A percentile compares a stretch with the other conserved stretches of the same genome.
phyloP scores from a whole-genome alignment of 2,888 invertebrate species.

The Oxytorus armatus region DNA sequence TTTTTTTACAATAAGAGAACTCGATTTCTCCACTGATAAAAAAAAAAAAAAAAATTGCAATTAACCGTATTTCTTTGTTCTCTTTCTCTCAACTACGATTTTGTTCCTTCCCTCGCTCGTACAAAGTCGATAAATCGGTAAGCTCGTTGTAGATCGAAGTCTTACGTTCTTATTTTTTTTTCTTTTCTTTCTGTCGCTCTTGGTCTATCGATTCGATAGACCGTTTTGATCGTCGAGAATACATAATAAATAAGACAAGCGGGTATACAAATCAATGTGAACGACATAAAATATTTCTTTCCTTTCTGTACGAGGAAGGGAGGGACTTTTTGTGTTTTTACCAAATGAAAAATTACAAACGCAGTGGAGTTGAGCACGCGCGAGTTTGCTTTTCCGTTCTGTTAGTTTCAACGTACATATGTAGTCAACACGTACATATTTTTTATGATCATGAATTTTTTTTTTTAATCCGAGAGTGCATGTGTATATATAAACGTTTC shows the following conservation, averaged over 20 bases:
- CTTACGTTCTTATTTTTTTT: constrained; percentile 6
- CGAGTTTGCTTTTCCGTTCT: no score
- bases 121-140: constrained; percentile 54
- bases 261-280: no score
- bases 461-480: constrained; percentile 71
- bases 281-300: no score
- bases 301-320: constrained; percentile 13
- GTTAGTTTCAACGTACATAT: no score
- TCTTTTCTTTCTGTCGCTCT: constrained; percentile 1
- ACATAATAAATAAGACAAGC: no score
- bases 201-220: not conserved
- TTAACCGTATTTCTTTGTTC: constrained; percentile 22
- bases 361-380: no score
- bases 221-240: no score
- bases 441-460: no score
- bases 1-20: constrained; percentile 52
- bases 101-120: constrained; percentile 53
- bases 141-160: constrained; percentile 41
- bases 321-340: not conserved
- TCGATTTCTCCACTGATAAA: constrained; percentile 39
- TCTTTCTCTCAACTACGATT: constrained; percentile 33
- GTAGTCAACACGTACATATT: constrained; percentile 5
- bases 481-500: constrained; percentile 59
- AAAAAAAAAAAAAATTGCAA: constrained; percentile 31
- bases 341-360: not conserved